Conservation (phyloP, 1,140 invertebrate species). For the Ectropis grisescens region DNA sequence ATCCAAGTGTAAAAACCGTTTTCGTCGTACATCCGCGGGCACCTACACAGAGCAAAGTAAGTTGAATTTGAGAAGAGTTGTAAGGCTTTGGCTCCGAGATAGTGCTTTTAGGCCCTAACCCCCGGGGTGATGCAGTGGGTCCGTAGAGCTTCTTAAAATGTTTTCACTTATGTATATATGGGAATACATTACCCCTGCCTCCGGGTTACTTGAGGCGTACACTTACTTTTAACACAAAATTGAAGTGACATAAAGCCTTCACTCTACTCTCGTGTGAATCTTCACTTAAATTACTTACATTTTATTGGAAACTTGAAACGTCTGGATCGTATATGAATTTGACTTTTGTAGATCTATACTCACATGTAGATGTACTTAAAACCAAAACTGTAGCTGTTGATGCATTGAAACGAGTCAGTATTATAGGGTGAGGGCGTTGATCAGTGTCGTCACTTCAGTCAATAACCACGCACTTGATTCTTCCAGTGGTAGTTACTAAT, state of each 20-base stretch:
- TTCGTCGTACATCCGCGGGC: constrained; percentile 35
- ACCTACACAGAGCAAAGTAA: constrained; percentile 61
- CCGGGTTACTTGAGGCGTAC: constrained; percentile 57
- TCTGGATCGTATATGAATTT: too few relatives aligned
- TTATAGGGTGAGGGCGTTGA: too few relatives aligned
- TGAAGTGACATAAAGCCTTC: constrained; percentile 65
- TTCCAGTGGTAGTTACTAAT: constrained; percentile 35
- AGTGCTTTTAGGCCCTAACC: constrained; percentile 70
- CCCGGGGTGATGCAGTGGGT: constrained; percentile 63
- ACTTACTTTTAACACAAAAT: constrained; percentile 67
- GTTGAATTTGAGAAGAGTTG: constrained; percentile 69
- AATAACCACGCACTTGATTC: constrained; percentile 7
- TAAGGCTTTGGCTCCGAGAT: constrained; percentile 67
- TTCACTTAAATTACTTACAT: constrained; percentile 59
- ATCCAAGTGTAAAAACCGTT: too few relatives aligned
- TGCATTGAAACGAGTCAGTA: too few relatives aligned
- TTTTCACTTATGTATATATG: constrained; percentile 68
- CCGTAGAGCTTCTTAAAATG: constrained; percentile 67
- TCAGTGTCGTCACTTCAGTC: too few relatives aligned
- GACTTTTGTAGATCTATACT: too few relatives aligned
- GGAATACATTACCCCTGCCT: constrained; percentile 65
- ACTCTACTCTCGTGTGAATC: constrained; percentile 55
- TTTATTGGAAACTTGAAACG: constrained; percentile 33
- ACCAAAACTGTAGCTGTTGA: too few relatives aligned
- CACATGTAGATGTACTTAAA: too few relatives aligned